phyloP scores from a whole-genome alignment of 2,888 invertebrate genomes.

The Hypsopygia costalis region DNA sequence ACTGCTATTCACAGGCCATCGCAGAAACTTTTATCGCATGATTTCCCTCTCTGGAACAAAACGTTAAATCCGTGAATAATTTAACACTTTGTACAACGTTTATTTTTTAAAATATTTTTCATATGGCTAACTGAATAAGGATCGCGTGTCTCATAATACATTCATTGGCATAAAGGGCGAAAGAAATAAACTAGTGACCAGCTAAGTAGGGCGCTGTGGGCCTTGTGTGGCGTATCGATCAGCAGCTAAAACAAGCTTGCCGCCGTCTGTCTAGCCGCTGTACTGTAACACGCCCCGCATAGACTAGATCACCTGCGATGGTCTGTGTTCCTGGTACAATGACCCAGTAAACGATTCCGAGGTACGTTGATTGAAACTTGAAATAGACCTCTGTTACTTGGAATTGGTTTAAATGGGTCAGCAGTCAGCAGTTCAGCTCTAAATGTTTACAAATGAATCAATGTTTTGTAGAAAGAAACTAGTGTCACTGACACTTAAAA shows the following conservation, averaged over 20 bases:
- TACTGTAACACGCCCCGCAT: constrained; percentile 37
- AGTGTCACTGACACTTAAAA: too few relatives aligned
- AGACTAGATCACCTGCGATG: constrained; percentile 51
- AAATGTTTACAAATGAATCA: too few relatives aligned
- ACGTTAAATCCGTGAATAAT: constrained; percentile 20
- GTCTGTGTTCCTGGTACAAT: constrained; percentile 55
- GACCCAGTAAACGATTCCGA: constrained; percentile 59
- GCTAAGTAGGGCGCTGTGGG: constrained; percentile 66
- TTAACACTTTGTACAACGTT: constrained; percentile 12
- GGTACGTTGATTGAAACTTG: constrained; percentile 55
- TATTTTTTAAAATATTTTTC: too few relatives aligned
- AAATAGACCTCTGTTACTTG: constrained; percentile 47
- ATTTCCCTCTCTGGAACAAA: constrained; percentile 26
- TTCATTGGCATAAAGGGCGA: constrained; percentile 49
- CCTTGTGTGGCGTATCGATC: constrained; percentile 63
- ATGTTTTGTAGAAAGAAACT: too few relatives aligned
- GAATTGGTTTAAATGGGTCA: constrained; percentile 41
- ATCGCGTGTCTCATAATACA: constrained; percentile 27
- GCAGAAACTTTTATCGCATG: constrained; percentile 26
- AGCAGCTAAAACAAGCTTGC: constrained; percentile 65
- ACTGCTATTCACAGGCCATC: constrained; percentile 23
- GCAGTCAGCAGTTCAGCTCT: too few relatives aligned
- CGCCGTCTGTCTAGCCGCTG: constrained; percentile 57
- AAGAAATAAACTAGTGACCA: constrained; percentile 57
- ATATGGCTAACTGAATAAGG: too few relatives aligned